Conservation (phyloP, 1,140 invertebrate genomes). For the Laupala kohalensis region DNA sequence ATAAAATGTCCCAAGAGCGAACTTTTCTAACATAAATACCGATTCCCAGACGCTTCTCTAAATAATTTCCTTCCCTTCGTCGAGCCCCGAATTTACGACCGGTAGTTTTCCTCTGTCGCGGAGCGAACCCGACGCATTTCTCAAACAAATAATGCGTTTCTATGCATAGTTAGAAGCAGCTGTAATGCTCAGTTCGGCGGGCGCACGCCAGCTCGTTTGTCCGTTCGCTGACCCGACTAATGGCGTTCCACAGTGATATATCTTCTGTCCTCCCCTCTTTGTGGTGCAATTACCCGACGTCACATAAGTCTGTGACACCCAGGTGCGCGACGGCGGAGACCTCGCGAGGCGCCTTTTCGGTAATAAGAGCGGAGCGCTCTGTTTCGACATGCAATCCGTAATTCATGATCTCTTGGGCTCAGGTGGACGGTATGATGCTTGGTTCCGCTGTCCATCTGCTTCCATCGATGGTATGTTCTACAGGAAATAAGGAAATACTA, state of each 20-base stretch:
- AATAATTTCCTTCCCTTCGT: not conserved
- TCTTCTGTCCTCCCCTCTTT: not conserved
- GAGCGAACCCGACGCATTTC: not conserved
- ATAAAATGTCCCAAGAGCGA: not conserved
- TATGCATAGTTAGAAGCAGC: not conserved
- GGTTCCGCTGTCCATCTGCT: too few relatives aligned
- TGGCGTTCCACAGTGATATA: not conserved
- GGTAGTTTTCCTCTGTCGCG: not conserved
- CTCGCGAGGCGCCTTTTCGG: not conserved
- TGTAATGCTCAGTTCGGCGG: not conserved
- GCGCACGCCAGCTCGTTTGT: too few relatives aligned
- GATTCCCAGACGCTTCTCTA: not conserved
- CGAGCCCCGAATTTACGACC: not conserved
- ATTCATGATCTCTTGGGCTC: too few relatives aligned
- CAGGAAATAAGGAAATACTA: too few relatives aligned
- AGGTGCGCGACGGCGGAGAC: not conserved
- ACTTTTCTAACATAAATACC: not conserved
- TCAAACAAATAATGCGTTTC: not conserved
- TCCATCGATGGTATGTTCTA: too few relatives aligned
- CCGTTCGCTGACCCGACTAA: not conserved
- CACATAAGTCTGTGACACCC: not conserved
- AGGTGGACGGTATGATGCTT: too few relatives aligned
- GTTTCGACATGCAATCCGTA: too few relatives aligned
- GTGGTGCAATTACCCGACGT: not conserved
- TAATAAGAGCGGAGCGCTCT: not conserved